Conservation (phyloP, 2,888 invertebrate genomes). For the Eupithecia vulgata region DNA sequence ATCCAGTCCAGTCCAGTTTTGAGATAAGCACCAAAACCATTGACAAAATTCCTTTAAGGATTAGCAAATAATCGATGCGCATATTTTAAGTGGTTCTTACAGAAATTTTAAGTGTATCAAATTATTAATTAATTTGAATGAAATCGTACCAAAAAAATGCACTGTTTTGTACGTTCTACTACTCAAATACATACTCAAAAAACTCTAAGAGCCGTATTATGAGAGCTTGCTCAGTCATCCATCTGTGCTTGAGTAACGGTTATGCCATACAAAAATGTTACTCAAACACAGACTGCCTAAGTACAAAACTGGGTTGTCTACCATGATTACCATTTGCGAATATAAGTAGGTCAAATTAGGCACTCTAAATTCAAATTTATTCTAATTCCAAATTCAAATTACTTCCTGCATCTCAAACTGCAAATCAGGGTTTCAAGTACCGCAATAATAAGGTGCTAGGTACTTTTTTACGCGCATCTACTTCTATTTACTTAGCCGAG, state of each 20-base stretch:
- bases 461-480: constrained; percentile 63
- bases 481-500: constrained; percentile 71
- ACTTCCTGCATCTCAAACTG: constrained; percentile 27
- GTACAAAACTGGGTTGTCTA: not conserved
- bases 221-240: no score
- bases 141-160: no score
- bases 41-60: not conserved
- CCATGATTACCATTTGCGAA: constrained; percentile 4
- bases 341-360: constrained; percentile 8
- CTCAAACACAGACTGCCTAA: no score
- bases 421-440: constrained; percentile 44
- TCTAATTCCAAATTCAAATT: constrained; percentile 15
- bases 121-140: not conserved
- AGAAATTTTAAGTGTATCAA: not conserved
- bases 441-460: constrained; percentile 50
- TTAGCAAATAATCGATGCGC: constrained; percentile 3
- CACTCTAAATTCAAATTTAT: constrained; percentile 14
- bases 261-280: no score
- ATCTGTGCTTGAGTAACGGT: no score
- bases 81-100: not conserved
- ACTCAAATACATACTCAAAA: no score
- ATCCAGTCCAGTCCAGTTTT: not conserved
- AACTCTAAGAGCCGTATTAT: no score
- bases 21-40: not conserved
- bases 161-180: no score